Evolutionary conservation across 1,140 invertebrate species (phyloP).

Genomic region (Drosophila pseudoobscura): DNA sequence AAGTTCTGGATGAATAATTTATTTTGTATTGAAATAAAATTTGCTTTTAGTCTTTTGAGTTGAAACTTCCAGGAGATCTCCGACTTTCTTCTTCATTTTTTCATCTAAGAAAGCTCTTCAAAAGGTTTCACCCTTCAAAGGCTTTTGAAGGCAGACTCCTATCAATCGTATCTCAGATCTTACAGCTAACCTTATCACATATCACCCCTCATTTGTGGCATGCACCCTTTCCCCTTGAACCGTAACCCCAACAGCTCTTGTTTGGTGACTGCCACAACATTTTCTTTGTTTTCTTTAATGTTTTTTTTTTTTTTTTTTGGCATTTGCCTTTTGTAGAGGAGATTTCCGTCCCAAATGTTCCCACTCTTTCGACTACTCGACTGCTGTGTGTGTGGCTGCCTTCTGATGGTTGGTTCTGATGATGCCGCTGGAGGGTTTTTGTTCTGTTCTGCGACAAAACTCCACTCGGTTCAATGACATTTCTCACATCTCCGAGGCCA

Average conservation of each 20-base stretch:
- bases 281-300: constrained; percentile 31
- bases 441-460: constrained; percentile 51
- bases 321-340: constrained; percentile 42
- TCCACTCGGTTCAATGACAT: constrained; percentile 67
- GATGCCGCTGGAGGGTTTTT: constrained; percentile 47
- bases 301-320: constrained; percentile 22
- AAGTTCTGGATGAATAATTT: no score
- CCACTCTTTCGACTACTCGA: background rate
- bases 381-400: constrained; percentile 4
- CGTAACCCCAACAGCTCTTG: no score
- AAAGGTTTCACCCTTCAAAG: no score
- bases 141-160: no score
- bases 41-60: background rate
- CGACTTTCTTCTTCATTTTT: no score
- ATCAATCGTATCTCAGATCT: no score
- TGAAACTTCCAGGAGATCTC: background rate
- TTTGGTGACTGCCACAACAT: constrained; percentile 11
- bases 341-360: background rate
- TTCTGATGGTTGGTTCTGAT: constrained; percentile 8
- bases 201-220: no score
- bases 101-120: no score
- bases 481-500: constrained; percentile 36
- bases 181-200: no score
- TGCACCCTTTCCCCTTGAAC: no score
- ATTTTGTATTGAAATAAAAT: no score